These are phyloP conservation scores for Callocephalon fimbriatum DNA, from an alignment of 2,113 vertebrate species.

Conservation along the genomic window DNA sequence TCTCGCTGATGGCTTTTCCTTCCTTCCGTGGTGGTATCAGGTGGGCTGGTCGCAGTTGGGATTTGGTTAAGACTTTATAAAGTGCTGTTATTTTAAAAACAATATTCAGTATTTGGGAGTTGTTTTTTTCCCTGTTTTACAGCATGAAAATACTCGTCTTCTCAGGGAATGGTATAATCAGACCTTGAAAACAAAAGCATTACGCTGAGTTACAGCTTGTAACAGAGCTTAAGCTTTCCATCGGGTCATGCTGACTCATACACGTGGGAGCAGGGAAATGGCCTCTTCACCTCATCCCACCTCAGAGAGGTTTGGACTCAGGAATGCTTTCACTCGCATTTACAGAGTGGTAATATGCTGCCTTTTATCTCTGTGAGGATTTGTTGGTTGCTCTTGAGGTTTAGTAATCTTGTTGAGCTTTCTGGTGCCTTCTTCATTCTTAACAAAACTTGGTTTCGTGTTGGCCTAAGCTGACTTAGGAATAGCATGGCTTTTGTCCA, in stretches of 20 bases:
- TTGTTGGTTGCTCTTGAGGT: background rate
- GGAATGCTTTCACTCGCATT: background rate
- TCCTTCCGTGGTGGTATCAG: background rate
- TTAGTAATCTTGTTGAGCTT: background rate
- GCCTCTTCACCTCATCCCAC: background rate
- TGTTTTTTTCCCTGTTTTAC: background rate
- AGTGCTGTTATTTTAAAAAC: background rate
- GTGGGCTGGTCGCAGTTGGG: background rate
- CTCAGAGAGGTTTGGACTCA: background rate
- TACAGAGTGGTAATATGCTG: background rate
- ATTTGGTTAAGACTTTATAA: background rate
- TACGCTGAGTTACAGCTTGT: background rate
- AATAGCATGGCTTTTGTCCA: background rate
- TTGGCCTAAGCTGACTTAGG: background rate
- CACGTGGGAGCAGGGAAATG: fast-evolving
- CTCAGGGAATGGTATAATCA: background rate
- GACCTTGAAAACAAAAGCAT: background rate
- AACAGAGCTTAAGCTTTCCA: background rate
- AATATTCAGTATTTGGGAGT: background rate
- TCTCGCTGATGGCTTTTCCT: background rate
- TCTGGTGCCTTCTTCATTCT: background rate
- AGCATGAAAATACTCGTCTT: background rate
- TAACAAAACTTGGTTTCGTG: fast-evolving
- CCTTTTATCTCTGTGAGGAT: background rate
- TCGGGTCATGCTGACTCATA: background rate